Evolutionary conservation across 1,140 invertebrate species (phyloP).

Genomic region (Colletes gigas): DNA sequence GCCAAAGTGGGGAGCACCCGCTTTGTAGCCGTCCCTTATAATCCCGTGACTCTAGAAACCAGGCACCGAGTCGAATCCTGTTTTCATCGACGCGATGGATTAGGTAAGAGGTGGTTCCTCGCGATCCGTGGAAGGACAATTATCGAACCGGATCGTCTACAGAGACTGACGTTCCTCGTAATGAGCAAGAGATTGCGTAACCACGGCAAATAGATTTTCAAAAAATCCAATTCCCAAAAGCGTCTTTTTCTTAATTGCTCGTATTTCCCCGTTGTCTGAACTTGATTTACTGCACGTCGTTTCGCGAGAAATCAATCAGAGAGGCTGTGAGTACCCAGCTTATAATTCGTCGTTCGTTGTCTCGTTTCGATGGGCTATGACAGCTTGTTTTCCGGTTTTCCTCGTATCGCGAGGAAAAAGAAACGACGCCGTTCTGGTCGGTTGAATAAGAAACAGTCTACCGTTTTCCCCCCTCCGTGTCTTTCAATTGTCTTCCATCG

Average conservation of each 20-base stretch:
- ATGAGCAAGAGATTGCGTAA: background rate
- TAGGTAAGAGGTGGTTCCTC: background rate
- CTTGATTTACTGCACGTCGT: background rate
- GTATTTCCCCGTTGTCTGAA: background rate
- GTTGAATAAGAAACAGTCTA: background rate
- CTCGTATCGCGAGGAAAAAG: background rate
- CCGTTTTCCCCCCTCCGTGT: background rate
- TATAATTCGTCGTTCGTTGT: background rate
- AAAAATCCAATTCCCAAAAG: too few relatives aligned
- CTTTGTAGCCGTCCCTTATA: too few relatives aligned
- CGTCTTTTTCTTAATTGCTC: too few relatives aligned
- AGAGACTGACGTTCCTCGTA: background rate
- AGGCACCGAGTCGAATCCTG: constrained; percentile 6
- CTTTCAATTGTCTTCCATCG: background rate
- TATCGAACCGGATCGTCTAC: background rate
- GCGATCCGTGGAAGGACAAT: background rate
- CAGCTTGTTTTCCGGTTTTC: background rate
- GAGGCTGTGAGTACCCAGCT: too few relatives aligned
- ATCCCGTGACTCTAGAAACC: background rate
- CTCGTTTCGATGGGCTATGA: too few relatives aligned
- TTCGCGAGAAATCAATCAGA: too few relatives aligned
- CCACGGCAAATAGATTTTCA: background rate
- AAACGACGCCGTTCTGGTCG: background rate
- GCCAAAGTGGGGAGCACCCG: too few relatives aligned
- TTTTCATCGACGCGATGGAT: constrained; percentile 11